phyloP scores from a whole-genome alignment of 2,888 invertebrate genomes.

The Anoncus sp. region DNA sequence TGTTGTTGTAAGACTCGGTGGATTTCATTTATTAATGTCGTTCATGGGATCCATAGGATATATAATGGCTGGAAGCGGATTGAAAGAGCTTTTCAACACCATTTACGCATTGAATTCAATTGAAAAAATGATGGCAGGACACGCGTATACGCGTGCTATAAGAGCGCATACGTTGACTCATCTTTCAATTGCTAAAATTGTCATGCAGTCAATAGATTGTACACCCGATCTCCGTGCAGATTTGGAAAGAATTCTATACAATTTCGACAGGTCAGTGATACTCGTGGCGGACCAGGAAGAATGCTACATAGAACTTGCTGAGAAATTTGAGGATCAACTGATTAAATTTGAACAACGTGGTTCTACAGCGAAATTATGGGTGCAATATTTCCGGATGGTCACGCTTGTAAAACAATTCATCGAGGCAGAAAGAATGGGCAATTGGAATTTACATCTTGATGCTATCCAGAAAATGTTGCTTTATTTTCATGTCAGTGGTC shows the following conservation, averaged over 20 bases:
- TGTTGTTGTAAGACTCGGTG: too few species aligned
- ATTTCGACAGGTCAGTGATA: too few species aligned
- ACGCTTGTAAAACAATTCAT: background rate
- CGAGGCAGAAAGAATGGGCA: background rate
- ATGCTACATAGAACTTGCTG: too few species aligned
- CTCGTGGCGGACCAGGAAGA: too few species aligned
- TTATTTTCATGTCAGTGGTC: background rate
- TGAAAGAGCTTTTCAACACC: background rate
- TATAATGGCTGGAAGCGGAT: background rate
- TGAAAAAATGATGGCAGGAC: background rate
- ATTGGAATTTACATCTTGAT: constrained; percentile 2
- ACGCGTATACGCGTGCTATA: constrained; percentile 1
- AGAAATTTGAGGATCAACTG: too few species aligned
- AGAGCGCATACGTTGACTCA: background rate
- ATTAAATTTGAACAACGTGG: too few species aligned
- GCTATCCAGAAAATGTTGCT: background rate
- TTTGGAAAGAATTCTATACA: too few species aligned
- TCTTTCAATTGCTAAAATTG: too few species aligned
- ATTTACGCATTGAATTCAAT: constrained; percentile 2
- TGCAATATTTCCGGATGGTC: too few species aligned
- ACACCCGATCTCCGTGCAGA: too few species aligned
- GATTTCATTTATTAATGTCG: constrained; percentile 20
- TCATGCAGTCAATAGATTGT: too few species aligned
- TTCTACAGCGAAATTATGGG: too few species aligned
- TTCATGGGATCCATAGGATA: constrained; percentile 1